Evolutionary conservation across 2,113 vertebrate genomes (phyloP), one percentile per base, ranked within the genome.

Genomic region (Leptosomus discolor): DNA sequence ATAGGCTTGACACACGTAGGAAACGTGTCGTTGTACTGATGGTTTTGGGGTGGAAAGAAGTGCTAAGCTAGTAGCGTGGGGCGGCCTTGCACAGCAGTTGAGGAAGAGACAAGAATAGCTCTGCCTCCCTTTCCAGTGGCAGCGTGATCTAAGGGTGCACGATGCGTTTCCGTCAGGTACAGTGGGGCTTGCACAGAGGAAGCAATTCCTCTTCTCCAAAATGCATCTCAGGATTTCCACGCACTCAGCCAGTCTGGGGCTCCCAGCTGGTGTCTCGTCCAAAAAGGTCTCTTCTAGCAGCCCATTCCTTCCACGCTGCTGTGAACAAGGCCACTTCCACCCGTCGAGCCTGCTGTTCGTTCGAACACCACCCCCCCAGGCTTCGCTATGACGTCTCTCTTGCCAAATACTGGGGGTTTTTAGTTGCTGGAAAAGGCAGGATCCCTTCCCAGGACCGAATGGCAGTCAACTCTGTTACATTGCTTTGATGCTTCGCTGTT

Each of bases 1-100:
- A 2, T 11, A 26, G 41, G 18, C 23, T 34, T 51, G 48, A 6
- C 20, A 2, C 5, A 0, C 1, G 0, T 2, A 23, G 89, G 65
- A 21, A 71, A 8, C 3, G 7, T 57, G 69, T 48, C n/a, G 0
- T 8, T 23, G 64, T 36, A 3, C 20, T 19, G 65, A 3, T 1
- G 4, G 14, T 8, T 27, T 64, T 14, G 64, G 48, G 60, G 26
- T 39, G 78, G 61, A 51, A 37, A 39, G 57, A 79, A 67, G 27
- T 8, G 51, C 75, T 48, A 23, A 60, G 45, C 46, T 51, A 3
- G 23, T n/a, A 53, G 7, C 37, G 5, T 2, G 0, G 51, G n/a
- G 45, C 45, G 58, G 56, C 34, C 0, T 23, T 24, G 13, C 17
- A 7, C 48, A 17, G 41, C 67, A 11, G 0, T 15, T 8, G 70